Percentiles rank a stretch among this genome's conserved stretches.
Conservation (phyloP, 1,140 invertebrate genomes). For the Daktulosphaira vitifoliae region DNA sequence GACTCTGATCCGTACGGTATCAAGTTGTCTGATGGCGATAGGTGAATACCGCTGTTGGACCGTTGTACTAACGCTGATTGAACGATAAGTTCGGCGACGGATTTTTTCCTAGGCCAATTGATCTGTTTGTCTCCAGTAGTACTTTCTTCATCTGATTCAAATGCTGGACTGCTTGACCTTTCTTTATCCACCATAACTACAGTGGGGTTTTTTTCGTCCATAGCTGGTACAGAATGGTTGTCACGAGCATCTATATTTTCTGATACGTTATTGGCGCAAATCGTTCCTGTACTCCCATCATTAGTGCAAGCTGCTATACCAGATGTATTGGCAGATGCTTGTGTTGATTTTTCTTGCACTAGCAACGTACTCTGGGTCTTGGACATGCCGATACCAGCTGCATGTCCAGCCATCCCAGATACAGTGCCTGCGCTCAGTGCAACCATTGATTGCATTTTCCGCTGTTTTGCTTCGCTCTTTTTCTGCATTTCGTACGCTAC, state of each 20-base stretch:
- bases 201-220: background rate
- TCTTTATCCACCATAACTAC: slow-evolving; percentile 62
- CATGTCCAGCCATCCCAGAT: slow-evolving; percentile 78
- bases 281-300: background rate
- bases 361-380: slow-evolving; percentile 39
- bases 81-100: slow-evolving; percentile 32
- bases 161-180: slow-evolving; percentile 85
- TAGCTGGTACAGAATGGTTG: background rate
- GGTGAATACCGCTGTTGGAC: slow-evolving; percentile 38
- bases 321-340: background rate
- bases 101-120: slow-evolving; percentile 27
- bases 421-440: slow-evolving; percentile 77
- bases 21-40: slow-evolving; percentile 26
- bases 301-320: background rate
- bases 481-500: slow-evolving; percentile 97
- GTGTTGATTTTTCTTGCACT: background rate
- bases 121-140: slow-evolving; percentile 40
- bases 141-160: slow-evolving; percentile 89
- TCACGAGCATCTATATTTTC: background rate
- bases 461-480: slow-evolving; percentile 89
- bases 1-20: slow-evolving; percentile 2
- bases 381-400: slow-evolving; percentile 62
- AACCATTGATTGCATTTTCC: slow-evolving; percentile 90
- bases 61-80: slow-evolving; percentile 30
- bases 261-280: no score